Evolutionary conservation across 2,888 invertebrate species (phyloP), one percentile per base, ranked within the genome.

Genomic region (Deilephila elpenor): DNA sequence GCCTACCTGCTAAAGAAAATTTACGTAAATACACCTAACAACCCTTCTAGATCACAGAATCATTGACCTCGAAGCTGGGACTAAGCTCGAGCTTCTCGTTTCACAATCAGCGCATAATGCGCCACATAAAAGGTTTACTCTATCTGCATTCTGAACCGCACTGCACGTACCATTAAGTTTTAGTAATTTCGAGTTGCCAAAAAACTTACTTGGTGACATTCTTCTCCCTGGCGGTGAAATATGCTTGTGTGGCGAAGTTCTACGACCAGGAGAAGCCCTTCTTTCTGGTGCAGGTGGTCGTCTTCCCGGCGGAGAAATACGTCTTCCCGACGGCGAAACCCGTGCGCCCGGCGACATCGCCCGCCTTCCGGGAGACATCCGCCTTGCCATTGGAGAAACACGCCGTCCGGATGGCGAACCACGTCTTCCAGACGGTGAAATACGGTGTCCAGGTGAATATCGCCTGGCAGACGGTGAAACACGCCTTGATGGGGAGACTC

Each of bases 251-350:
- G 85, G 75, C 11, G 61, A 79, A n/a, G 75, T 59, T 61, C 80
- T 78, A 25, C 79, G 81, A 29, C 77, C 80, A 5, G 75, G 83
- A 5, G 84, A 83, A 59, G 75, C 71, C 11, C 78, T 73, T 8
- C 82, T 76, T 0, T 74, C 81, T 17, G 77, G 44, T 0, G 86
- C 82, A 20, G 76, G 76, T 34, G 76, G 17, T 11, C 76, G 76
- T 67, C 83, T 76, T 0, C 76, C 81, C 5, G 79, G 14, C 19
- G 82, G 79, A 3, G 80, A 78, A 34, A 78, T 37, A 11, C 78
- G 71, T 17, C 81, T 77, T 1, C 77, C 79, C 0, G 77, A 14
- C 7, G 86, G 80, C 4, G 37, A n/a, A 1, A 34, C 34, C n/a
- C 29, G 25, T 25, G 14, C 14, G 17, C 29, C 60, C 4, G 60